Percentiles rank a stretch among this genome's conserved stretches.
Conservation (phyloP, 2,113 vertebrate genomes). For the Sminthopsis crassicaudata region DNA sequence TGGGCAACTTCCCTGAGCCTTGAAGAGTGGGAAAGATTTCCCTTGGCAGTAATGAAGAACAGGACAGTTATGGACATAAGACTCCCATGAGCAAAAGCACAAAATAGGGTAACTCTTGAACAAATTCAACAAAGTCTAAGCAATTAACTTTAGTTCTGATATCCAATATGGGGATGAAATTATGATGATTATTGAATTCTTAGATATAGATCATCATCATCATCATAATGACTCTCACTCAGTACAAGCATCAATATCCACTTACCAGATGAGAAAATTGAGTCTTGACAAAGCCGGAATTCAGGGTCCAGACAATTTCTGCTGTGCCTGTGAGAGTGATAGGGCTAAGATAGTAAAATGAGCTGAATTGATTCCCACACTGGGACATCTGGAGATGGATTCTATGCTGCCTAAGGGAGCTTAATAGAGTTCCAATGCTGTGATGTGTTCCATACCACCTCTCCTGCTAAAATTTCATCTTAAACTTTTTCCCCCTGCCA, state of each 20-base stretch:
- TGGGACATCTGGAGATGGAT: conserved; percentile 66
- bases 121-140: neutral
- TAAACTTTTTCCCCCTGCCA: conserved; percentile 36
- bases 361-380: conserved; percentile 65
- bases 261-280: neutral
- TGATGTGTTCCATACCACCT: conserved; percentile 37
- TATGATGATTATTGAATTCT: neutral
- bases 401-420: conserved; percentile 26
- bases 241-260: neutral
- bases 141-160: neutral
- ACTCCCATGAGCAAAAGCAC: neutral
- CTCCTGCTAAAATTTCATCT: conserved; percentile 63
- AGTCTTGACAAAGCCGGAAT: neutral
- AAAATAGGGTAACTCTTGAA: neutral
- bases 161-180: neutral
- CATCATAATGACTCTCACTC: neutral
- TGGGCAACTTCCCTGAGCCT: neutral
- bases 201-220: neutral
- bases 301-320: neutral
- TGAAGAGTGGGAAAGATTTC: neutral
- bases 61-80: neutral
- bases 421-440: conserved; percentile 60
- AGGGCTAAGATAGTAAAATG: conserved; percentile 49
- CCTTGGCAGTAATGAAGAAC: neutral
- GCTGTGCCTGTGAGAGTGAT: neutral